These are phyloP conservation scores for Hozukius guyotensis DNA, from an alignment of 2,797 vertebrate species.

Conservation along the genomic window DNA sequence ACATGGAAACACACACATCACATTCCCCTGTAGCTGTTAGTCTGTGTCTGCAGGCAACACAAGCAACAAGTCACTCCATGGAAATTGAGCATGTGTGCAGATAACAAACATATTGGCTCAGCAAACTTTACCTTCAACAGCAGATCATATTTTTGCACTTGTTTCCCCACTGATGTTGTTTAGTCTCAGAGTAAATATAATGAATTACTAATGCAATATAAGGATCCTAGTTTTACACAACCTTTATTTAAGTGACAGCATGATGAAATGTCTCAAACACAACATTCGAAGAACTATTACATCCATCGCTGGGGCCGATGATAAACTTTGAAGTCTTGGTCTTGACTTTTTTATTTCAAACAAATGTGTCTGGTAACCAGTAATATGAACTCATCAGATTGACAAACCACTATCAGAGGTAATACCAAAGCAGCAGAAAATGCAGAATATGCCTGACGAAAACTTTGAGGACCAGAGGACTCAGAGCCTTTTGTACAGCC, in stretches of 20 bases:
- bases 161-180: not conserved
- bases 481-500: not conserved
- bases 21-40: not conserved
- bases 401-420: not conserved
- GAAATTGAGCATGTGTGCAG: not conserved
- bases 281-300: not conserved
- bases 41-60: constrained; percentile 14
- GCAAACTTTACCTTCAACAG: not conserved
- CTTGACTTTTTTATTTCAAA: not conserved
- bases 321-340: constrained; percentile 2
- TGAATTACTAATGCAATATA: not conserved
- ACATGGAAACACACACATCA: not conserved
- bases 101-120: not conserved
- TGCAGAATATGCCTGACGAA: not conserved
- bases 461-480: not conserved
- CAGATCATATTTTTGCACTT: not conserved
- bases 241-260: not conserved
- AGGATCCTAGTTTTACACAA: not conserved
- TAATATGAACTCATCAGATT: constrained; percentile 5
- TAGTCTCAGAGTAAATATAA: not conserved
- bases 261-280: constrained; percentile 4
- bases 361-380: not conserved
- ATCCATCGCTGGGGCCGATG: not conserved
- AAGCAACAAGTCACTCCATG: constrained; percentile 33
- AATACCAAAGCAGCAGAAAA: constrained; percentile 1